Evolutionary conservation across 1,140 invertebrate species (phyloP), one percentile per base, ranked within the genome.

Genomic region (Diprion similis): DNA sequence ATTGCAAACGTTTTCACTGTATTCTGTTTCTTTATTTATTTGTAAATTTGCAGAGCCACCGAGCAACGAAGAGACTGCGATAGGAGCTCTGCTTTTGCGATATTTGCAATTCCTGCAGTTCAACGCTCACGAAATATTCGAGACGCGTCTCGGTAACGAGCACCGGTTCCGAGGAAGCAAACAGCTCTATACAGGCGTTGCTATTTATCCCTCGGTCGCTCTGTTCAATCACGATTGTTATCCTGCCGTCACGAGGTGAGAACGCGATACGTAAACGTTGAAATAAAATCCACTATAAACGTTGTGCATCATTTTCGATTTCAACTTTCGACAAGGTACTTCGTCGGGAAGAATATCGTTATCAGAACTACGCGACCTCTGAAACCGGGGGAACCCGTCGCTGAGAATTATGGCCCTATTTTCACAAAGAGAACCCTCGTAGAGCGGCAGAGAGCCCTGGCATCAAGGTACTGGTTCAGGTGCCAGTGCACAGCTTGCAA

Each of bases 191-290:
- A 84, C 95, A n/a, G 96, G 94, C 1, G 92, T 96, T 6, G 96
- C 91, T 8, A 89, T 97, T 24, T 97, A 96, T 80, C 90, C 93
- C 2, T 93, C 92, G 0, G 93, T 94, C 0, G 93, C 95, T 8
- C 89, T 96, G 66, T 95, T 97, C 83, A 97, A 97, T 85, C 96
- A 97, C 80, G 95, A 96, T 73, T 97, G 96, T 86, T 93, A 95
- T 84, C 95, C 95, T 8, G 91, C 92, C 48, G 92, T 96, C 1
- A 91, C 93, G 2, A 92, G 94, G 91, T 94, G 82, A 79, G 74
- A 47, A n/a, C 13, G 18, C 6, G 18, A 59, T 15, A 15, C 51
- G 9, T 15, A 59, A 17, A 59, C 51, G 8, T 59, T 13, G 51
- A 13, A 17, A 59, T 37, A 37, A 37, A 37, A 37, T 37, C 6